Conservation (phyloP, 35 echinoderm and acorn worm species). For the Antedon bifida region DNA sequence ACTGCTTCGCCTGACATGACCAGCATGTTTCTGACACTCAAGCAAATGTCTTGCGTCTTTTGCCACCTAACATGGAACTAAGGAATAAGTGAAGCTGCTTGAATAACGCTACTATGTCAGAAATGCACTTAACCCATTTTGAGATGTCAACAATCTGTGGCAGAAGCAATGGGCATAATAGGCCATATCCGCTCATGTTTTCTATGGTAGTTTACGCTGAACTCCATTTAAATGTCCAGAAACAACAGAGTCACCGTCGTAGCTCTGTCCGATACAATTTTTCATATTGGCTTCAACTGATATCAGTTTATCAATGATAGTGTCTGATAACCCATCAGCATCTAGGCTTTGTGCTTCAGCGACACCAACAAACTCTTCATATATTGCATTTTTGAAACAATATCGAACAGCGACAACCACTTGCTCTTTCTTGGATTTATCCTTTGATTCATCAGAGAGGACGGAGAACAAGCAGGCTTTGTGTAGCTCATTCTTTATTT, state of each 20-base stretch:
- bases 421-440: background rate
- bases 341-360: background rate
- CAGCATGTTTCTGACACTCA: background rate
- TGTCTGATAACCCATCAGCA: background rate
- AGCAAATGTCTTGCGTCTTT: background rate
- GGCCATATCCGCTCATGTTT: background rate
- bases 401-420: background rate
- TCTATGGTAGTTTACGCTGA: background rate
- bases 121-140: background rate
- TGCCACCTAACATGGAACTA: background rate
- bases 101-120: background rate
- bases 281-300: background rate
- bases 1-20: background rate
- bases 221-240: background rate
- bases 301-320: no score
- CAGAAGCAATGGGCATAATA: background rate
- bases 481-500: background rate
- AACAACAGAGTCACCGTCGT: background rate
- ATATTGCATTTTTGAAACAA: background rate
- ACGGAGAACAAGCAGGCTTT: background rate
- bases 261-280: background rate
- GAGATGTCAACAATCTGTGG: background rate
- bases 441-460: background rate
- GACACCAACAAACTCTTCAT: background rate
- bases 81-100: background rate